A percentile compares a stretch with the other conserved stretches of the same genome.
Conservation (phyloP, 2,113 vertebrate species). For the Antechinus stuartii region DNA sequence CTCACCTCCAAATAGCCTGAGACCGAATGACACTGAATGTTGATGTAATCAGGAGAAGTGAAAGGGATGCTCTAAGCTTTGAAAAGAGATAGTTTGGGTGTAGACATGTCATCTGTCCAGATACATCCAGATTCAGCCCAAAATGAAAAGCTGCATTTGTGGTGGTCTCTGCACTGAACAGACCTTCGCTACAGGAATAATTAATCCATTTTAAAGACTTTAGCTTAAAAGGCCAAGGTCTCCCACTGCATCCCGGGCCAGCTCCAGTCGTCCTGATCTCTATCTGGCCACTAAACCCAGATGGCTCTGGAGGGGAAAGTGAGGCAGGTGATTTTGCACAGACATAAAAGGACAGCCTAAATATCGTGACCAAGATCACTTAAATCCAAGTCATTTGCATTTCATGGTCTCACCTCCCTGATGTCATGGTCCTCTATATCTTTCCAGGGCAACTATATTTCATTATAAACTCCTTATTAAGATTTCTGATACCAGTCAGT, state of each 20-base stretch:
- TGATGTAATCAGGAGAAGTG: slow-evolving; percentile 15
- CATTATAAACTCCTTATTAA: not conserved
- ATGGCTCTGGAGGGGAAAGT: too few relatives aligned
- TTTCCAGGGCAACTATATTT: not conserved
- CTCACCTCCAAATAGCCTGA: not conserved
- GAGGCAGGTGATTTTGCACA: too few relatives aligned
- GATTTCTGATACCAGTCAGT: not conserved
- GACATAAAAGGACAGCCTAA: too few relatives aligned
- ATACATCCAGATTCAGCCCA: not conserved
- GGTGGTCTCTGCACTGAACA: not conserved
- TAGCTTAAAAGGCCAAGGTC: too few relatives aligned
- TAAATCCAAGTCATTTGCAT: too few relatives aligned
- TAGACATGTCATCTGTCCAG: not conserved
- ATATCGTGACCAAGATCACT: too few relatives aligned
- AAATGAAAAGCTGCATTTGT: not conserved
- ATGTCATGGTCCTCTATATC: not conserved
- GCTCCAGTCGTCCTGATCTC: too few relatives aligned
- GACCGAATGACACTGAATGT: not conserved
- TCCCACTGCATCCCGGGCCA: too few relatives aligned
- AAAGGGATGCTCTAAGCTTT: slow-evolving; percentile 20
- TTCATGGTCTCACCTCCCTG: too few relatives aligned
- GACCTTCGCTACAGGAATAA: not conserved
- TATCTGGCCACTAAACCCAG: too few relatives aligned
- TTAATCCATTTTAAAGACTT: not conserved
- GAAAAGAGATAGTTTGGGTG: slow-evolving; percentile 34